Conservation (phyloP, 2,888 invertebrate species). For the Caenorhabditis wallacei region DNA sequence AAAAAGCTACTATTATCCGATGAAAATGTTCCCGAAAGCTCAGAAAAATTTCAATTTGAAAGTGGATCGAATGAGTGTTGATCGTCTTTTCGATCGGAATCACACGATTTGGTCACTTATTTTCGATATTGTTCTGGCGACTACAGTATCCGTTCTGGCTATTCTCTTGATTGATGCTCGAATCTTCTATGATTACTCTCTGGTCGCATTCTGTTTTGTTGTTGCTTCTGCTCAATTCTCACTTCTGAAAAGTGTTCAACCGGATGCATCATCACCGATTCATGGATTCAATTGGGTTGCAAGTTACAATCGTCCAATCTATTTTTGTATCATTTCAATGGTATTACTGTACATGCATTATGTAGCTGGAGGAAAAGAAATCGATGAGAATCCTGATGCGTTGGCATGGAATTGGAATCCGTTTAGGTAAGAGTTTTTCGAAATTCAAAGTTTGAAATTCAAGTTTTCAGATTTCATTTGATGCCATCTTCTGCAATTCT, state of each 20-base stretch:
- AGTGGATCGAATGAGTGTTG: constrained; percentile 91
- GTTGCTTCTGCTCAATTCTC: constrained; percentile 93
- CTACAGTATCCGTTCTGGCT: constrained; percentile 89
- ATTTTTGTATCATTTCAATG: constrained; percentile 90
- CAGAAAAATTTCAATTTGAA: constrained; percentile 77
- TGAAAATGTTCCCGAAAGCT: constrained; percentile 77
- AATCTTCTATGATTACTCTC: constrained; percentile 93
- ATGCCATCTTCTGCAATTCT: constrained; percentile 57
- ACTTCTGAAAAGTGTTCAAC: constrained; percentile 91
- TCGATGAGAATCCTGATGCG: constrained; percentile 38
- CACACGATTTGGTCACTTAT: constrained; percentile 90
- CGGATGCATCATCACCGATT: constrained; percentile 98
- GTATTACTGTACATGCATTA: constrained; percentile 84
- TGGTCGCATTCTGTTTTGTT: constrained; percentile 97
- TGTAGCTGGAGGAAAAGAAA: constrained; percentile 44
- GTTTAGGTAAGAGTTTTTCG: constrained; percentile 58
- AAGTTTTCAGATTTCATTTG: constrained; percentile 31
- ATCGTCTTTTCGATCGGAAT: constrained; percentile 94
- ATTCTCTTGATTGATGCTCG: constrained; percentile 85
- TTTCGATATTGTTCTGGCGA: constrained; percentile 90
- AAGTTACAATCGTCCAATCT: constrained; percentile 87
- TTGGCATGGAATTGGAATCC: constrained; percentile 76
- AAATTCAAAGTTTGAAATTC: not conserved
- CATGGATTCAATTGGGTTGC: constrained; percentile 87
- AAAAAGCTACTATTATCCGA: constrained; percentile 79